A percentile compares a stretch with the other conserved stretches of the same genome.
These are phyloP conservation scores for Phaedon cochleariae DNA, from an alignment of 2,888 invertebrate species.

Conservation along the genomic window DNA sequence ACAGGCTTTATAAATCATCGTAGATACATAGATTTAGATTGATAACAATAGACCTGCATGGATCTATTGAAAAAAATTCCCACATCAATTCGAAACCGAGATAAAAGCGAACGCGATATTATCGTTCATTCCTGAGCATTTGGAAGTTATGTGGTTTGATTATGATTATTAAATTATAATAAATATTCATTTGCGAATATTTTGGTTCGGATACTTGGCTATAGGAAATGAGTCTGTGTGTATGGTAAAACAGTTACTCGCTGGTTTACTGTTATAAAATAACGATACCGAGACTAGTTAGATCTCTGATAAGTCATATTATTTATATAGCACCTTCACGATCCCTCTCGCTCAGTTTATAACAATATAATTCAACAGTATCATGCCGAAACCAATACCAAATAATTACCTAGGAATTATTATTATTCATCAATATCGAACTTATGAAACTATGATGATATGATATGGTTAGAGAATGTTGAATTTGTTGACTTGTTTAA, in stretches of 20 bases:
- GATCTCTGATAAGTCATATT: conserved; percentile 8
- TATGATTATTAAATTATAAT: conserved; percentile 15
- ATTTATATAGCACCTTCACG: conserved; percentile 16
- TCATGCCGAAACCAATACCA: too few species aligned
- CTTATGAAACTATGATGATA: too few species aligned
- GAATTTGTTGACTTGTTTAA: too few species aligned
- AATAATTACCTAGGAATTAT: too few species aligned
- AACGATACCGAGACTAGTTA: conserved; percentile 13
- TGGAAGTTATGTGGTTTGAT: conserved; percentile 19
- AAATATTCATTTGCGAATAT: conserved; percentile 15
- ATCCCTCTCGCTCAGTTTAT: neutral
- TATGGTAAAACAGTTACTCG: conserved; percentile 7
- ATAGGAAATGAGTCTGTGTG: neutral
- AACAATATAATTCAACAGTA: neutral
- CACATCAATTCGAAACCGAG: conserved; percentile 12
- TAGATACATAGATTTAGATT: conserved; percentile 18
- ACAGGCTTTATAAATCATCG: conserved; percentile 15
- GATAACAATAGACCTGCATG: conserved; percentile 17
- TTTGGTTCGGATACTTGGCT: conserved; percentile 5
- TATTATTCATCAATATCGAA: too few species aligned
- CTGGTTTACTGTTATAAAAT: conserved; percentile 19
- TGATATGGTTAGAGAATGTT: too few species aligned
- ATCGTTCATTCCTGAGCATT: conserved; percentile 7
- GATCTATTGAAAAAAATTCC: conserved; percentile 19
- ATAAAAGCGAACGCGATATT: conserved; percentile 14